A percentile compares a stretch with the other conserved stretches of the same genome.
Conservation (phyloP, 2,797 vertebrate genomes). For the Capromys pilorides region DNA sequence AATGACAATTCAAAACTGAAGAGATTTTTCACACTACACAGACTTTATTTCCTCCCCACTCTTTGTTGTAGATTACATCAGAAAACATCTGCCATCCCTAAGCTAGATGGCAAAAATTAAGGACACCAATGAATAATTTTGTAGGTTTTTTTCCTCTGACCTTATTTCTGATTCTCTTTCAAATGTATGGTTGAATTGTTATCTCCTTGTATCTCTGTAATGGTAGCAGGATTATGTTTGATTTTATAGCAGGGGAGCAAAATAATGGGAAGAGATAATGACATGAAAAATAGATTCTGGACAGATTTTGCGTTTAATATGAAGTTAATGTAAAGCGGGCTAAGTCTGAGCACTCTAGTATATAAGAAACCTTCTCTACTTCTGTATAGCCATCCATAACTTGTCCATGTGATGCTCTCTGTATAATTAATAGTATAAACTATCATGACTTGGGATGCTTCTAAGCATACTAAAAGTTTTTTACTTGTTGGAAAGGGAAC, state of each 20-base stretch:
- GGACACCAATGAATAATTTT: slow-evolving; percentile 39
- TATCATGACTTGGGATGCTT: neutral
- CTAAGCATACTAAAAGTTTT: neutral
- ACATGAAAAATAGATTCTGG: neutral
- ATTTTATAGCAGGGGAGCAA: slow-evolving; percentile 29
- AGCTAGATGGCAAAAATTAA: slow-evolving; percentile 50
- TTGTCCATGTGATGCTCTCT: neutral
- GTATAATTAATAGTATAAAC: neutral
- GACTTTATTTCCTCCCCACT: neutral
- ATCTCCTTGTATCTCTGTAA: neutral
- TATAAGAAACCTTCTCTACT: neutral
- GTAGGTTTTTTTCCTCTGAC: neutral
- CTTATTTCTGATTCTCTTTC: slow-evolving; percentile 65
- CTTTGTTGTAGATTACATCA: neutral
- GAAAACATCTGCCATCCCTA: slow-evolving; percentile 39
- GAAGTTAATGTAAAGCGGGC: neutral
- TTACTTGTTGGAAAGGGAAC: neutral
- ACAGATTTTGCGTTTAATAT: neutral
- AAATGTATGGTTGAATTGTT: slow-evolving; percentile 28
- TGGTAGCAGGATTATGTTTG: neutral
- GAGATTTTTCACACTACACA: slow-evolving; percentile 6
- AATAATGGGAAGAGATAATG: slow-evolving; percentile 1
- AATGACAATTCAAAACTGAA: neutral
- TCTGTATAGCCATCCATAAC: neutral
- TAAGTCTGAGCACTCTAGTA: neutral